Conservation (phyloP, 2,888 invertebrate genomes). For the Andrena bicolor region DNA sequence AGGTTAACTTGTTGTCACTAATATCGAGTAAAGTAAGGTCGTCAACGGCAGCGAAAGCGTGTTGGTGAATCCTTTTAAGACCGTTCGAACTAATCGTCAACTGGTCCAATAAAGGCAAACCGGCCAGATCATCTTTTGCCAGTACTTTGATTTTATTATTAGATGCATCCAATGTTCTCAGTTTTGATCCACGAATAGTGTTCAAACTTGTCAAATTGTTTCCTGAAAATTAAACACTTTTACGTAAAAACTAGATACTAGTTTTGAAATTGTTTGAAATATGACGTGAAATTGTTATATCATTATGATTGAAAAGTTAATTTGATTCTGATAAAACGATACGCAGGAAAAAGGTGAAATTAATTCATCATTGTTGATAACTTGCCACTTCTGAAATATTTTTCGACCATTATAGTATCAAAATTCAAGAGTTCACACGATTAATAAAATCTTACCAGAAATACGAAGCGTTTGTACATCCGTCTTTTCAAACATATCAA, state of each 20-base stretch:
- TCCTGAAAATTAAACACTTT: conserved; percentile 75
- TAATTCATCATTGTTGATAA: no score
- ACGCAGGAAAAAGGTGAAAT: no score
- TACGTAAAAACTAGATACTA: not conserved
- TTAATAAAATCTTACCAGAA: conserved; percentile 67
- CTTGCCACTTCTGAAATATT: no score
- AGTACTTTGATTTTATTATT: conserved; percentile 89
- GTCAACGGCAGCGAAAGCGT: conserved; percentile 89
- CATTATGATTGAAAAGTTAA: no score
- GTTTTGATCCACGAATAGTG: conserved; percentile 87
- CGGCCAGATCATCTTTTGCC: conserved; percentile 89
- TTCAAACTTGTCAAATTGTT: conserved; percentile 89
- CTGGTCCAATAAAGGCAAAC: conserved; percentile 88
- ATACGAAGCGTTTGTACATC: conserved; percentile 87
- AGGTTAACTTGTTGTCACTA: conserved; percentile 90
- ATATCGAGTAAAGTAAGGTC: conserved; percentile 90
- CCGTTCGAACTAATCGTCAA: conserved; percentile 90
- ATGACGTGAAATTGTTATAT: no score
- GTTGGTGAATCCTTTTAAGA: conserved; percentile 89
- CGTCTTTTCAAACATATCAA: conserved; percentile 89
- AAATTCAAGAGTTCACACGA: not conserved
- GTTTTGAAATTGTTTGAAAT: not conserved
- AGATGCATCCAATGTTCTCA: conserved; percentile 90
- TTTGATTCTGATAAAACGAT: no score
- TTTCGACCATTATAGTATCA: no score